phyloP scores from a whole-genome alignment of 2,888 invertebrate genomes.

The Brachycybe producta region DNA sequence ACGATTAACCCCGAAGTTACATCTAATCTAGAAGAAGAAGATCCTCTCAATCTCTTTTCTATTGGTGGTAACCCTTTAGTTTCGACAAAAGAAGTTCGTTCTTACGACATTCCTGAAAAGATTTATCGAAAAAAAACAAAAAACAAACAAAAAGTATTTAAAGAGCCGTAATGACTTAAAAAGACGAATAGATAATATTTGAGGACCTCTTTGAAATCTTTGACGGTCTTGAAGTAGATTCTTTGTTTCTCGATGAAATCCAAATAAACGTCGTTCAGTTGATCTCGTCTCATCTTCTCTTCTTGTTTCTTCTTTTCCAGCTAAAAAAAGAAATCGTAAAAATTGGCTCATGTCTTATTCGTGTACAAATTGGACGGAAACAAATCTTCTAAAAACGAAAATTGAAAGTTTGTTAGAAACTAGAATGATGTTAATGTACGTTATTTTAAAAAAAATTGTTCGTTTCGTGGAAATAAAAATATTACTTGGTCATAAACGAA shows the following conservation, averaged over 20 bases:
- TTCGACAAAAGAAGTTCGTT: slow-evolving; percentile 46
- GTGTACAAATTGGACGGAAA: too few relatives aligned
- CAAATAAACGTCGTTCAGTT: slow-evolving; percentile 43
- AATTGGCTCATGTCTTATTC: too few relatives aligned
- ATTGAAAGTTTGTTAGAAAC: too few relatives aligned
- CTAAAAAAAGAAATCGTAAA: too few relatives aligned
- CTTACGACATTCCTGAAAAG: slow-evolving; percentile 46
- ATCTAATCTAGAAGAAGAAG: too few relatives aligned
- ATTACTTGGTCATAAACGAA: too few relatives aligned
- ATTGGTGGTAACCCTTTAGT: slow-evolving; percentile 16
- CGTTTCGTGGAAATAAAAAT: too few relatives aligned
- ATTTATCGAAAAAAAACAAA: not conserved
- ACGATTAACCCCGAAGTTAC: too few relatives aligned
- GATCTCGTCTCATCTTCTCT: slow-evolving; percentile 53
- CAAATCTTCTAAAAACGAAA: too few relatives aligned
- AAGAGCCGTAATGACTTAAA: not conserved
- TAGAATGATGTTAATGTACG: too few relatives aligned
- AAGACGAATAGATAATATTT: not conserved
- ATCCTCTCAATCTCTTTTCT: too few relatives aligned
- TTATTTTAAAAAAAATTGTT: too few relatives aligned
- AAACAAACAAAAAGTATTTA: not conserved
- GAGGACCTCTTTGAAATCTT: slow-evolving; percentile 51
- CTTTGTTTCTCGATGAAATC: slow-evolving; percentile 52
- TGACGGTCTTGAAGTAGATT: slow-evolving; percentile 59
- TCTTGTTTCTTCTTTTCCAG: slow-evolving; percentile 47